Base-by-base conservation (phyloP, 2,113 vertebrate genomes). In the Tapirus terrestris region DNA sequence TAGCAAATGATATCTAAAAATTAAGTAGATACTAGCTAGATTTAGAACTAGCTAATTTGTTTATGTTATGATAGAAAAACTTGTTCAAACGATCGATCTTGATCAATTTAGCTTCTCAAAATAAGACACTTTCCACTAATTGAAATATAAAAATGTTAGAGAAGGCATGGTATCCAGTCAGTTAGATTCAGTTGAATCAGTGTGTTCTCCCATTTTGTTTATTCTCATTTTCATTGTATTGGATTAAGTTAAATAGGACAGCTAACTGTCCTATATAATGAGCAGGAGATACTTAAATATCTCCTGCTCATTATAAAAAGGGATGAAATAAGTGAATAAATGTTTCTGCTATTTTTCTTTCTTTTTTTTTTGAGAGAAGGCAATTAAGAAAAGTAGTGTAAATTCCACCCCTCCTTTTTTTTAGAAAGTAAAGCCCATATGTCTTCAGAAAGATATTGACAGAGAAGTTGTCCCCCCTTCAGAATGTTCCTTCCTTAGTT, bases 171-270 rank as follows among this genome's bases (percentile, higher is more conserved):
- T 17, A 61, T 33, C 72, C 51, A 70, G 10, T 4, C 33, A 58
- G 3, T 4, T 60, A 48, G 14, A 11, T 36, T 91, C 51, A 67
- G 27, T 1, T n/a, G 36, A 94, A 60, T 45, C 75, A 13, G 2
- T 31, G 61, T 72, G 45, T 48, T 91, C 60, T 83, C 20, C 29
- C 16, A 36, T 77, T 87, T 91, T 93, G 33, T 82, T 97, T 89
- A 92, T 60, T 92, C 48, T 87, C 8, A 51, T 90, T 94, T 97
- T 60, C 84, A 72, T 48, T 73, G 1, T 84, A 68, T 90, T 96
- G 80, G 17, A 60, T 65, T 85, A 96, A 84, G 48, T 84, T 95
- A 67, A 80, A 53, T 8, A 36, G 31, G 13, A 56, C 92, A 83
- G 63, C 4, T 63, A 83, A 27, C 51, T n/a, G n/a, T n/a, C n/a